Base-by-base conservation (phyloP, 2,888 invertebrate genomes). In the Macaria notata region DNA sequence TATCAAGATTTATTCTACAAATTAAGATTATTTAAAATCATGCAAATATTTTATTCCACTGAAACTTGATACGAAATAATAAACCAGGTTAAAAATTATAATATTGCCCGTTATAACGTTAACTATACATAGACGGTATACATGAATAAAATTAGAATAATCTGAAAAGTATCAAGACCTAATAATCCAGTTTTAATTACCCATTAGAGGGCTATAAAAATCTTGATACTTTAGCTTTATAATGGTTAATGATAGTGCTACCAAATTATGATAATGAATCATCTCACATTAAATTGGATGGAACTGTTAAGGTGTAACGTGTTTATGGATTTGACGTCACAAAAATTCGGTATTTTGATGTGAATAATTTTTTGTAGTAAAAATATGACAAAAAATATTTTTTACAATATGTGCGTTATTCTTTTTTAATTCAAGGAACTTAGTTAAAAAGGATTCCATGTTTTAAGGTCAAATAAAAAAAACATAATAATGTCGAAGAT, bases 111-210 rank as follows among this genome's bases (percentile, higher is more conserved):
- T 68, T 68, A 68, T 48, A 64, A 59, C 56, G 48, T 51, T 56
- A 56, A 51, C 42, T 54, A 54, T 49, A 58, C 57, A 51, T 54
- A 54, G 49, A 58, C 61, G 41, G 63, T 63, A 65, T 68, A 61
- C 36, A 61, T 63, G 59, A 66, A 66, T 64, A 63, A 59, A 47
- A 66, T 66, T 64, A 59, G 42, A 66, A 66, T 66, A 64, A 64
- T 61, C 31, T 51, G 31, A 57, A 59, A 60, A 49, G 52, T 57
- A 54, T 59, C 59, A 55, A 55, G 46, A 60, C 50, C 56, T 64
- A 60, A 56, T 54, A 60, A 51, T 56, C 57, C 61, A 56, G 43
- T 58, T 41, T 61, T 61, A 62, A 63, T 64, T 62, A 61, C 60
- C 45, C 48, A 56, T 61, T 56, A 56, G 56, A 58, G 55, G 50